phyloP scores from a whole-genome alignment of 2,888 invertebrate genomes.

The Blastobasis lacticolella region DNA sequence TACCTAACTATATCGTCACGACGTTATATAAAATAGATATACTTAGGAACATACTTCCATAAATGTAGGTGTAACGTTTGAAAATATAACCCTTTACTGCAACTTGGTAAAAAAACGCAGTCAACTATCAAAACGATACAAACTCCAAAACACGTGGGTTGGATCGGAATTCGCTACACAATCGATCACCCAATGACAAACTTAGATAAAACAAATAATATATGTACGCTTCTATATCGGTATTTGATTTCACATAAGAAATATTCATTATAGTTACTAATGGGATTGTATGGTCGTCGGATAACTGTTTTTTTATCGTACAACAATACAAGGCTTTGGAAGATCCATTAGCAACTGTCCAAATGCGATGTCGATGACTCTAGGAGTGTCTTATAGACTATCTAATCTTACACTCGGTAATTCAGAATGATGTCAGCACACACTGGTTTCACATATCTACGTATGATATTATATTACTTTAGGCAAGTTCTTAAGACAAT shows the following conservation, averaged over 20 bases:
- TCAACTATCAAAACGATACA: too few species aligned
- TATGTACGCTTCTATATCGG: slow-evolving; percentile 5
- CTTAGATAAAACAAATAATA: slow-evolving; percentile 18
- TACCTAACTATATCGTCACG: too few species aligned
- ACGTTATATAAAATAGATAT: too few species aligned
- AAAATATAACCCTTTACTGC: too few species aligned
- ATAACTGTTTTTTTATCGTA: slow-evolving; percentile 24
- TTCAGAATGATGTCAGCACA: too few species aligned
- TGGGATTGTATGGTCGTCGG: slow-evolving; percentile 39
- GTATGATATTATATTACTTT: too few species aligned
- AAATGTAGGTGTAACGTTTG: too few species aligned
- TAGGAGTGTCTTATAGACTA: slow-evolving; percentile 26
- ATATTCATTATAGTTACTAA: slow-evolving; percentile 43
- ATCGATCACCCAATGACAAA: slow-evolving; percentile 34
- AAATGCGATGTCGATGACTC: slow-evolving; percentile 38
- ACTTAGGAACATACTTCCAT: too few species aligned
- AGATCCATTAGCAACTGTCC: slow-evolving; percentile 41
- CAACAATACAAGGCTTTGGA: slow-evolving; percentile 22
- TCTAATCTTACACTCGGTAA: slow-evolving; percentile 1
- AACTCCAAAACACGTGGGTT: neutral
- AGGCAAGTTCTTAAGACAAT: too few species aligned
- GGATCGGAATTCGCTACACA: slow-evolving; percentile 6
- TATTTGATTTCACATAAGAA: slow-evolving; percentile 37
- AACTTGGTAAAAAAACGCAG: too few species aligned
- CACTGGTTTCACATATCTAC: too few species aligned